Evolutionary conservation across 2,113 vertebrate species (phyloP), one percentile per base, ranked within the genome.

Genomic region (Rhabdornis inornatus): DNA sequence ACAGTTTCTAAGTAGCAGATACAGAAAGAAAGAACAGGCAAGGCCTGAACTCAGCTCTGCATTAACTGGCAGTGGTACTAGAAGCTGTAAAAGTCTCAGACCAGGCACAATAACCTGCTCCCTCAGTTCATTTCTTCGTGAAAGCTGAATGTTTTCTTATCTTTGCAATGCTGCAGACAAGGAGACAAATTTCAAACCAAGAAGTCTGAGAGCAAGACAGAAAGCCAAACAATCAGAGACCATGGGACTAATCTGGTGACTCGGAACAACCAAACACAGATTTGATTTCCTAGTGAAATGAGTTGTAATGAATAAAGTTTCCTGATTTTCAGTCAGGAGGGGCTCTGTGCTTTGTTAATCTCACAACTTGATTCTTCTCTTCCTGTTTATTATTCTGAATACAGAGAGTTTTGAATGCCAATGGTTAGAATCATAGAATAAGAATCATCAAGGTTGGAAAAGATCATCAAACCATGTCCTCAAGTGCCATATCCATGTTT

Each of bases 231-330:
- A 81, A 77, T 16, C 59, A 83, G 89, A 90, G 83, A 71, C 72
- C 35, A 64, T 42, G 76, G 72, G 57, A 92, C 79, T 94, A 81
- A 94, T 9, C 49, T 6, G 2, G 72, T 93, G 65, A 83, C 69
- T 88, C 0, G 8, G 70, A 56, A 87, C 49, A 55, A 49, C 60
- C 37, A 37, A 70, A 44, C 0, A 1, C 12, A 92, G 79, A 84
- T 61, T 60, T 6, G 24, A 69, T 92, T 95, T 94, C 65, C 40
- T 89, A 65, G 40, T 95, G 86, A 84, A 78, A 78, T 91, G 60
- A 90, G 56, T 76, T 95, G 72, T 31, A 92, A 89, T 72, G 89
- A 96, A 90, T 95, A 96, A 96, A 97, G 52, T 42, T 82, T 78
- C 88, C 61, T 35, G 72, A 82, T 84, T 96, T 91, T 87, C 94